These are phyloP conservation scores for Mythimna ferrago DNA, from an alignment of 2,888 invertebrate genomes.

Conservation along the genomic window DNA sequence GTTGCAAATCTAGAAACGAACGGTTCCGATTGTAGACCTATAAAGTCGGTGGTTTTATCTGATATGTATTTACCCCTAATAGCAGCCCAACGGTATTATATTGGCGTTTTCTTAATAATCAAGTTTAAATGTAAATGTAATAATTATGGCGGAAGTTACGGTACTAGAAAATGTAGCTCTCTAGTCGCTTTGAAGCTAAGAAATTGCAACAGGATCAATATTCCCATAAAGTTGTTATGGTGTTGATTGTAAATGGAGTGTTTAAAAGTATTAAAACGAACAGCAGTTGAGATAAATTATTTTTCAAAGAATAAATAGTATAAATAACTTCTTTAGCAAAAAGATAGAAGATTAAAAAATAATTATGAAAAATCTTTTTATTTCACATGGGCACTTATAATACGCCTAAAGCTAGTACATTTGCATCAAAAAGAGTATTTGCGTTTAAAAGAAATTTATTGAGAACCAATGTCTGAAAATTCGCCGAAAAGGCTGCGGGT, in stretches of 20 bases:
- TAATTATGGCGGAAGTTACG: constrained; percentile 13
- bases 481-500: too few species aligned
- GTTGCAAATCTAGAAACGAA: constrained; percentile 58
- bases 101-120: constrained; percentile 25
- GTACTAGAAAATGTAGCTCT: background rate
- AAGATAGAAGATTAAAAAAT: background rate
- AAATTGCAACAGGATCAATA: background rate
- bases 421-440: too few species aligned
- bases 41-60: constrained; percentile 40
- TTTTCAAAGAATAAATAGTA: background rate
- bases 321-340: background rate
- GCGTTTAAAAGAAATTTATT: too few species aligned
- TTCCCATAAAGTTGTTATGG: background rate
- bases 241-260: background rate
- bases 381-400: too few species aligned
- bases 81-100: background rate
- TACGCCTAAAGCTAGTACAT: too few species aligned
- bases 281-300: background rate
- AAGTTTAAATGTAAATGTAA: constrained; percentile 16
- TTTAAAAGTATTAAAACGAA: background rate
- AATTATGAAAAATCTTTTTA: background rate
- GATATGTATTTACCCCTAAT: constrained; percentile 24
- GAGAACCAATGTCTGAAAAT: too few species aligned
- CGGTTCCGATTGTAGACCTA: constrained; percentile 48
- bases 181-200: too few species aligned